Evolutionary conservation across 2,888 invertebrate genomes (phyloP), one percentile per base, ranked within the genome.

Genomic region (Volucella bombylans): DNA sequence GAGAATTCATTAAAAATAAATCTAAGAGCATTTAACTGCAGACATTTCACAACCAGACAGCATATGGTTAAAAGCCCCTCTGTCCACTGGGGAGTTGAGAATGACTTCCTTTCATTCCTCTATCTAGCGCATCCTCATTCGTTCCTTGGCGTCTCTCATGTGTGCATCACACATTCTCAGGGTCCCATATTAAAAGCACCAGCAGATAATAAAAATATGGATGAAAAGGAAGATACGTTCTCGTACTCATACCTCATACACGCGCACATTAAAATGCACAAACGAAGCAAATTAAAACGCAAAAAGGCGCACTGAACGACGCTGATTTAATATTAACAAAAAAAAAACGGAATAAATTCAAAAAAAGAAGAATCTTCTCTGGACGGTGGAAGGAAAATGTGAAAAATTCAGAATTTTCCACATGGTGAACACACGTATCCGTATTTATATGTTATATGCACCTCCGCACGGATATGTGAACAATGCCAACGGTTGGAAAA

Each of bases 261-360:
- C 52, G 43, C 62, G 54, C 52, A 39, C 47, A 73, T 80, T 74
- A 68, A 80, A 74, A 80, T 80, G 73, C 62, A 80, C 80, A 73
- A 61, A 80, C 67, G 73, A 68, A 73, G 73, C 67, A 73, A 73
- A 80, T 80, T 80, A 80, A 80, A 80, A 80, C 49, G 39, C 43
- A 23, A 67, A 45, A 43, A 65, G 71, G 31, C 23, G 23, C 49
- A 59, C 71, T 50, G 73, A 67, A 73, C 61, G 38, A 31, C 23
- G 14, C 62, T 80, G 55, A 80, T 73, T 73, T 62, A 39, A 64
- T 62, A 80, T 62, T 39, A 38, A 15, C 41, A 62, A 45, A 23
- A 41, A 50, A 43, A 43, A 11, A 8, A 31, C 8, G n/a, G n/a
- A n/a, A 23, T 18, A 39, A 14, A 4, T 41, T n/a, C 3, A 47